phyloP scores from a whole-genome alignment of 2,888 invertebrate species.

The Mactromeris polynyma region DNA sequence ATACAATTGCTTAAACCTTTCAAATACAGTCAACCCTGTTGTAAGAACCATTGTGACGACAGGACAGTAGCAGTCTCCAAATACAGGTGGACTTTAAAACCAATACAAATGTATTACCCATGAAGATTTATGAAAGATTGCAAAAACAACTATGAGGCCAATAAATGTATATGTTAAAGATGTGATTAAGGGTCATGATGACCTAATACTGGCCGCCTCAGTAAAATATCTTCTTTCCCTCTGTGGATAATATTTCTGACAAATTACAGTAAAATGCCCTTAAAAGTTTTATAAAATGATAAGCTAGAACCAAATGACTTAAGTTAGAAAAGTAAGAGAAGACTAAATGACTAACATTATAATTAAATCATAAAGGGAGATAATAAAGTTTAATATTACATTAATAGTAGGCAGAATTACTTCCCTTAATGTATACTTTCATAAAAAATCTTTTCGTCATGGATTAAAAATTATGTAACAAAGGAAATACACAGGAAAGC shows the following conservation, averaged over 20 bases:
- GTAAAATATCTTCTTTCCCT: too few relatives aligned
- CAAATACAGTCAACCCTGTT: slow-evolving; percentile 2
- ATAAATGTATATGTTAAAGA: not conserved
- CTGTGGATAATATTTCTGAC: too few relatives aligned
- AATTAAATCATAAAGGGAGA: not conserved
- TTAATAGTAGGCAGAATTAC: not conserved
- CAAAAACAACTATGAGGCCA: not conserved
- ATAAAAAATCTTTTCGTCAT: not conserved
- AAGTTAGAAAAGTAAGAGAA: not conserved
- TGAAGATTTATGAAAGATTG: not conserved
- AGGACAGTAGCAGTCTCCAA: not conserved
- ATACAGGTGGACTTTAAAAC: too few relatives aligned
- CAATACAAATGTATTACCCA: too few relatives aligned
- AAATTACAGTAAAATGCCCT: too few relatives aligned
- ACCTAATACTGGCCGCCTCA: too few relatives aligned
- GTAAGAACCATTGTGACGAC: not conserved
- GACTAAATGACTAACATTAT: not conserved
- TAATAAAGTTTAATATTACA: not conserved
- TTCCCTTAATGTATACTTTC: not conserved
- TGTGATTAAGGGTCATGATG: too few relatives aligned
- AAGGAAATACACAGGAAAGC: too few relatives aligned
- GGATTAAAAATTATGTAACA: not conserved
- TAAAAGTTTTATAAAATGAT: too few relatives aligned
- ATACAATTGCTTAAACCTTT: not conserved
- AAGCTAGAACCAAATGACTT: too few relatives aligned